Evolutionary conservation across 2,113 vertebrate genomes (phyloP), one percentile per base, ranked within the genome.

Genomic region (Hippotragus niger): DNA sequence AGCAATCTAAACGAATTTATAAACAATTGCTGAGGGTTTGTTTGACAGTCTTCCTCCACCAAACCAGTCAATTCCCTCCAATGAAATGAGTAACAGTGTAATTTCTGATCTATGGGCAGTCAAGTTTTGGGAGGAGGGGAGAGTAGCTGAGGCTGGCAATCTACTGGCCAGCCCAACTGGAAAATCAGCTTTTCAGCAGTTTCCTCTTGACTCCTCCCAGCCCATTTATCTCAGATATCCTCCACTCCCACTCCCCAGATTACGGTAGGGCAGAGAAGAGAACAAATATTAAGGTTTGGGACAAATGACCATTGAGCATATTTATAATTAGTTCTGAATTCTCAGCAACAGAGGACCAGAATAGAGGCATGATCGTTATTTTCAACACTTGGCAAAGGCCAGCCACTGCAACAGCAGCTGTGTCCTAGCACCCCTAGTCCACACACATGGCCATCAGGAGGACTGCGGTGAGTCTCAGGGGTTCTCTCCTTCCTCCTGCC

Each of bases 141-240:
- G 50, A 55, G 36, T 71, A 40, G 19, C 23, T 67, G 17, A 19
- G 25, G 36, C 14, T 93, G 80, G 80, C 64, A 36, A 83, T 23
- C 57, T 90, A 25, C 31, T 62, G 88, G 25, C 47, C 52, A 71
- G 96, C 33, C 93, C 94, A 97, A 97, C 94, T 57, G 92, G 97
- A 97, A 98, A 97, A 78, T 92, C 95, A 82, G 33, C 95, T 92
- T 95, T 95, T 82, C 85, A 87, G 47, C 58, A 45, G 16, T 74
- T 94, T 83, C 76, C 36, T 91, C 83, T 7, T 21, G 64, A 57
- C 74, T 88, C 33, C 33, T 88, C 78, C 57, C 23, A 47, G 29
- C 31, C 58, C 80, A 47, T 84, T 96, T 84, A 85, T 60, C 52
- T 94, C 64, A 47, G 52, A 67, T 36, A 29, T 27, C 64, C 52